Evolutionary conservation across 2,113 vertebrate species (phyloP).

Genomic region (Sminthopsis crassicaudata): DNA sequence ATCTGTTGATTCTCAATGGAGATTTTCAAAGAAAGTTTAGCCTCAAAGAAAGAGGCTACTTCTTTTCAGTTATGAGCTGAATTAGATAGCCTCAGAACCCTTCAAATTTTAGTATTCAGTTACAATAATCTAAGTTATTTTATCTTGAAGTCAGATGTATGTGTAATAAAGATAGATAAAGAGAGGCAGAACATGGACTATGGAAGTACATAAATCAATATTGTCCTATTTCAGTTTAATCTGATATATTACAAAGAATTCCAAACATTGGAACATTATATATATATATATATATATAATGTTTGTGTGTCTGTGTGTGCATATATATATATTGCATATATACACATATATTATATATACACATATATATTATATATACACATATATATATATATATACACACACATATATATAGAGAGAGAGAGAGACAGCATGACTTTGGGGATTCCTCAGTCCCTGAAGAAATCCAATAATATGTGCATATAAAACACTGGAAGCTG

Average conservation of each 20-base stretch:
- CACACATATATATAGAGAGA: too few relatives aligned
- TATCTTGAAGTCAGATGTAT: not conserved
- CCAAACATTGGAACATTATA: not conserved
- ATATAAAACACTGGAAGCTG: not conserved
- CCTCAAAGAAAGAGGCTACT: too few relatives aligned
- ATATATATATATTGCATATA: too few relatives aligned
- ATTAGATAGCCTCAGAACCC: not conserved
- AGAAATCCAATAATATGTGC: not conserved
- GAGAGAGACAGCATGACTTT: too few relatives aligned
- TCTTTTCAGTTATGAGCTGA: not conserved
- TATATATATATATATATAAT: too few relatives aligned
- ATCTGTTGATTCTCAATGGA: not conserved
- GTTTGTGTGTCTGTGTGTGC: too few relatives aligned
- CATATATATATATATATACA: too few relatives aligned
- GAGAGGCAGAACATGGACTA: not conserved
- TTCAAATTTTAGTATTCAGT: not conserved
- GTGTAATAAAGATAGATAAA: not conserved
- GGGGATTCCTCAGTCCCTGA: rapidly evolving
- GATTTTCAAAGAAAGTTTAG: not conserved
- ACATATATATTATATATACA: too few relatives aligned
- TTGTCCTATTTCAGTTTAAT: not conserved
- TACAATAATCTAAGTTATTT: not conserved
- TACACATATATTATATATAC: too few relatives aligned
- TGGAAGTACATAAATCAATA: not conserved
- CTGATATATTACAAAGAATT: too few relatives aligned